Percentiles rank a stretch among this genome's conserved stretches.
Evolutionary conservation across 2,797 vertebrate species (phyloP).

Genomic region (Peromyscus aztecus): DNA sequence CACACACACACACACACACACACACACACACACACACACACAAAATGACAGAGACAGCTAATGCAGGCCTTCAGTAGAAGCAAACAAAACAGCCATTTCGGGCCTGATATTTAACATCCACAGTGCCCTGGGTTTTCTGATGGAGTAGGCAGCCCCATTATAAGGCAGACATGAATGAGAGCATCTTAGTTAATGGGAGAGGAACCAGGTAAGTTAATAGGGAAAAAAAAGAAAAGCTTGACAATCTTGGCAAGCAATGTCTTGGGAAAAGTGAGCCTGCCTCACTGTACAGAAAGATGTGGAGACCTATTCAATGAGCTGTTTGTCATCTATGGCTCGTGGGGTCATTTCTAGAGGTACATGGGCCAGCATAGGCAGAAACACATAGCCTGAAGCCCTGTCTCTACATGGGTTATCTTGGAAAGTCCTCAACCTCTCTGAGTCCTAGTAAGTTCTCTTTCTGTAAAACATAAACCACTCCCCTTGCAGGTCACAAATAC

Average conservation of each 20-base stretch:
- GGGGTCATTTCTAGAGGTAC: background rate
- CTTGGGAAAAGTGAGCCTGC: background rate
- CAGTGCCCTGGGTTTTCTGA: background rate
- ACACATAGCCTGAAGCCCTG: background rate
- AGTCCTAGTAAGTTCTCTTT: too few relatives aligned
- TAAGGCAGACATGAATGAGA: background rate
- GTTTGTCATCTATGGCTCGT: background rate
- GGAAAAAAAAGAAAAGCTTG: background rate
- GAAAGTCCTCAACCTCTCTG: background rate
- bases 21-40: background rate
- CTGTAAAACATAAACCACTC: background rate
- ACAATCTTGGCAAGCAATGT: background rate
- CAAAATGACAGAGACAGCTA: too few relatives aligned
- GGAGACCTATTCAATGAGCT: background rate
- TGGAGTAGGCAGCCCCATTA: background rate
- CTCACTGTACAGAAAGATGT: fast-evolving
- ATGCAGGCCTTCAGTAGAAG: background rate
- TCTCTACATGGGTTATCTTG: background rate
- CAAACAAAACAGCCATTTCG: fast-evolving
- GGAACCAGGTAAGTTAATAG: background rate
- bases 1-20: background rate
- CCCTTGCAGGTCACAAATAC: fast-evolving
- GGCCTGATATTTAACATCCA: background rate
- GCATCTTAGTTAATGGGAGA: background rate
- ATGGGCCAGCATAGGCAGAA: too few relatives aligned